phyloP scores from a whole-genome alignment of 2,888 invertebrate species.

The Clostera curtula region DNA sequence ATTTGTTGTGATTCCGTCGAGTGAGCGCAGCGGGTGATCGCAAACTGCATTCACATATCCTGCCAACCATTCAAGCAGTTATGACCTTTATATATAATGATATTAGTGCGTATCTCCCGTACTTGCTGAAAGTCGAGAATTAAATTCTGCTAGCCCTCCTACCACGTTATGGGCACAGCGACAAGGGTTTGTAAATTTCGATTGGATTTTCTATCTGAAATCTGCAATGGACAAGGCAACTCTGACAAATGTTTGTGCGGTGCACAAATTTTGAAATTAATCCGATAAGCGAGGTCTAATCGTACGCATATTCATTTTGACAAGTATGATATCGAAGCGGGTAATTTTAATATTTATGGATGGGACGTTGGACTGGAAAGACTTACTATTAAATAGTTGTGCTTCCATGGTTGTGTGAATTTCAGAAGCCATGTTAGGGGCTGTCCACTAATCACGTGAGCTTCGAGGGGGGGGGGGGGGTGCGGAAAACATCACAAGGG shows the following conservation, averaged over 20 bases:
- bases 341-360: too few relatives aligned
- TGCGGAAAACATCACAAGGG: too few relatives aligned
- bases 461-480: too few relatives aligned
- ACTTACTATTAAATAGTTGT: too few relatives aligned
- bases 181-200: slow-evolving; percentile 71
- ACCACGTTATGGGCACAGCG: slow-evolving; percentile 65
- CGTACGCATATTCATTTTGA: slow-evolving; percentile 45
- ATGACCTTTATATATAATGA: slow-evolving; percentile 29
- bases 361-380: too few relatives aligned
- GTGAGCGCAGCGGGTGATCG: slow-evolving; percentile 67
- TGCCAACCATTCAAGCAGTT: slow-evolving; percentile 25
- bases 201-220: slow-evolving; percentile 68
- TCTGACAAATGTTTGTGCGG: slow-evolving; percentile 65
- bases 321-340: too few relatives aligned
- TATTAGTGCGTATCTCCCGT: slow-evolving; percentile 34
- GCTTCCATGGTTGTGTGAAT: too few relatives aligned
- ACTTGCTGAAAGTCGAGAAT: slow-evolving; percentile 32
- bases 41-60: slow-evolving; percentile 60
- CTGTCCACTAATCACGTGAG: too few relatives aligned
- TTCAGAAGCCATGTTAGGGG: too few relatives aligned
- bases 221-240: slow-evolving; percentile 51
- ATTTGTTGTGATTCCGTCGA: slow-evolving; percentile 72
- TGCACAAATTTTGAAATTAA: slow-evolving; percentile 64
- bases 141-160: slow-evolving; percentile 67
- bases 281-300: slow-evolving; percentile 39